A percentile compares a stretch with the other conserved stretches of the same genome.
Conservation (phyloP, 2,888 invertebrate genomes). For the Furcula furcula region DNA sequence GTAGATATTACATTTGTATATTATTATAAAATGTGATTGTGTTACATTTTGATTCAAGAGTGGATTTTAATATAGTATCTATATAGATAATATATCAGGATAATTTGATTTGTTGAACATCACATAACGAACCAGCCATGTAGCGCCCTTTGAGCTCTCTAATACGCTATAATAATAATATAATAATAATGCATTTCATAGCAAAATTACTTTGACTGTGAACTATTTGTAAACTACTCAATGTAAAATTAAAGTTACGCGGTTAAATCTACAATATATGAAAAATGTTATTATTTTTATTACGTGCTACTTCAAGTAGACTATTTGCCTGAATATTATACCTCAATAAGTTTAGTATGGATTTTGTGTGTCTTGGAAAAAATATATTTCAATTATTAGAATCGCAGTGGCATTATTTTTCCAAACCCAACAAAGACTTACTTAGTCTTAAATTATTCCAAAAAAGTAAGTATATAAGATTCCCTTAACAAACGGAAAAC, state of each 20-base stretch:
- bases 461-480: neutral
- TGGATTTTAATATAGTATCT: constrained; percentile 27
- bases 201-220: constrained; percentile 47
- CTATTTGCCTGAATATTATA: constrained; percentile 74
- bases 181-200: constrained; percentile 53
- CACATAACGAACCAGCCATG: constrained; percentile 49
- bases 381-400: constrained; percentile 72
- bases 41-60: constrained; percentile 33
- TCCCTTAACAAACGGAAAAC: neutral
- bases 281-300: constrained; percentile 59
- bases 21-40: constrained; percentile 54
- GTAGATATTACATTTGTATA: constrained; percentile 59
- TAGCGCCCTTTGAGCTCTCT: constrained; percentile 56
- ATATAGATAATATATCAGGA: constrained; percentile 21
- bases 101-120: constrained; percentile 42
- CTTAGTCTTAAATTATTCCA: neutral
- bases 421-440: constrained; percentile 2
- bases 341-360: constrained; percentile 77
- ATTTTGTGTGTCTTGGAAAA: constrained; percentile 71
- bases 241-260: constrained; percentile 43
- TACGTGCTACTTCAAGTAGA: constrained; percentile 63
- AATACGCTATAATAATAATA: constrained; percentile 29
- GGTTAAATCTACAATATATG: constrained; percentile 46
- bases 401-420: constrained; percentile 50
- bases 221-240: constrained; percentile 40